phyloP scores from a whole-genome alignment of 2,113 vertebrate species.

The Ornithorhynchus anatinus region DNA sequence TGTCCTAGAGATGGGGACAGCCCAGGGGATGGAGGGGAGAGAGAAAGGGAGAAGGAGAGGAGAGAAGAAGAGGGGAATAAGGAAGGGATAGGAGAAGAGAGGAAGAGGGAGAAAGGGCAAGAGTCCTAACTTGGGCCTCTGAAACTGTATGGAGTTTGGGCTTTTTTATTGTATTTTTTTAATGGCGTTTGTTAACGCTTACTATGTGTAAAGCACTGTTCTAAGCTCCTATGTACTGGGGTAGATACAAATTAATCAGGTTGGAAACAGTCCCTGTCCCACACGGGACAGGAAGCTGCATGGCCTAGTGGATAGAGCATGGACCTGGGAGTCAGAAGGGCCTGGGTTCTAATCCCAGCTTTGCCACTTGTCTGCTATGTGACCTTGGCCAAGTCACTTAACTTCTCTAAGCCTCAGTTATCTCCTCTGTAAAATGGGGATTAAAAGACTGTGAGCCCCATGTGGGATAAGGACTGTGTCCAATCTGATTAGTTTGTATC shows the following conservation, averaged over 20 bases:
- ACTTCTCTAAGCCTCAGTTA: too few species aligned
- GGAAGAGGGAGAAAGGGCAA: background rate
- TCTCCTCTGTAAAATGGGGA: too few species aligned
- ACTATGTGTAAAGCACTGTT: background rate
- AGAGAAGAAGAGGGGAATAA: background rate
- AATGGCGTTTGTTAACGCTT: background rate
- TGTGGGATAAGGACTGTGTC: too few species aligned
- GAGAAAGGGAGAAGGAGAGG: too few species aligned
- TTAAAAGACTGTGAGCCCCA: too few species aligned
- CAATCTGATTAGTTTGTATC: too few species aligned
- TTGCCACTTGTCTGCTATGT: too few species aligned
- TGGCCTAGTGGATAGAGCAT: background rate
- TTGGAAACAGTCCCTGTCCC: too few species aligned
- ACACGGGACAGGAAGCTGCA: background rate
- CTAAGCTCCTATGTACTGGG: background rate
- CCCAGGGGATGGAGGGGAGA: fast-evolving
- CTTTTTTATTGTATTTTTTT: fast-evolving
- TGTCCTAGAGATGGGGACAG: background rate
- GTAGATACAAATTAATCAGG: too few species aligned
- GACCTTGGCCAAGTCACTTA: too few species aligned
- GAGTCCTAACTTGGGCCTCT: background rate
- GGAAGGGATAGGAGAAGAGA: background rate
- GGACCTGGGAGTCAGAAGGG: too few species aligned
- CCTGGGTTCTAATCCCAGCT: too few species aligned
- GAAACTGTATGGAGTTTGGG: background rate